Evolutionary conservation across 2,797 vertebrate species (phyloP).

Genomic region (Poliocrania exsul): DNA sequence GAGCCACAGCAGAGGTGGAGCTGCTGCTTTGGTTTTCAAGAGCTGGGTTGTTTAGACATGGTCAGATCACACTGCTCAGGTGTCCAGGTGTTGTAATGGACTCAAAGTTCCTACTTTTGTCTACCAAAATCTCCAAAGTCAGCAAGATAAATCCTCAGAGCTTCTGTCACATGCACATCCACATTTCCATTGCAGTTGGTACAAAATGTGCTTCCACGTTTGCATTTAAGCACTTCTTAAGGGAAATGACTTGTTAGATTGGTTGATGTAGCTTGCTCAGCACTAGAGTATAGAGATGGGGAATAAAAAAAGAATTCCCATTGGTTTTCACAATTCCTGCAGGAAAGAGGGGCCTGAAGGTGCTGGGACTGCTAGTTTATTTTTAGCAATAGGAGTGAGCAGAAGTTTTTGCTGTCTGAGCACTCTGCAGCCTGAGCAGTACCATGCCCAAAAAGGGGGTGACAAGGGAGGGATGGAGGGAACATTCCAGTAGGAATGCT

Average conservation of each 20-base stretch:
- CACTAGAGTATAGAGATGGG: neutral
- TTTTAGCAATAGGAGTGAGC: neutral
- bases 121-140: neutral
- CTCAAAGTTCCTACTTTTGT: neutral
- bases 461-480: neutral
- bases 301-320: neutral
- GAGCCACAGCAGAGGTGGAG: neutral
- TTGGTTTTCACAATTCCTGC: neutral
- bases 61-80: neutral
- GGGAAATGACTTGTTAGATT: neutral
- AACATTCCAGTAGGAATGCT: neutral
- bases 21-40: neutral
- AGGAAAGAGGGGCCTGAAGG: neutral
- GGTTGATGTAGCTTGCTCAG: constrained; percentile 8
- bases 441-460: accelerated
- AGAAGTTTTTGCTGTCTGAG: neutral
- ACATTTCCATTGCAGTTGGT: neutral
- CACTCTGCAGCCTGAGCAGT: neutral
- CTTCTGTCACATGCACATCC: neutral
- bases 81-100: neutral
- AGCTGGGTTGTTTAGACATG: neutral
- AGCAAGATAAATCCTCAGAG: neutral
- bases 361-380: neutral
- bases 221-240: neutral
- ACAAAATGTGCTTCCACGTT: neutral